Evolutionary conservation across 2,113 vertebrate species (phyloP).

Genomic region (Anoplopoma fimbria): DNA sequence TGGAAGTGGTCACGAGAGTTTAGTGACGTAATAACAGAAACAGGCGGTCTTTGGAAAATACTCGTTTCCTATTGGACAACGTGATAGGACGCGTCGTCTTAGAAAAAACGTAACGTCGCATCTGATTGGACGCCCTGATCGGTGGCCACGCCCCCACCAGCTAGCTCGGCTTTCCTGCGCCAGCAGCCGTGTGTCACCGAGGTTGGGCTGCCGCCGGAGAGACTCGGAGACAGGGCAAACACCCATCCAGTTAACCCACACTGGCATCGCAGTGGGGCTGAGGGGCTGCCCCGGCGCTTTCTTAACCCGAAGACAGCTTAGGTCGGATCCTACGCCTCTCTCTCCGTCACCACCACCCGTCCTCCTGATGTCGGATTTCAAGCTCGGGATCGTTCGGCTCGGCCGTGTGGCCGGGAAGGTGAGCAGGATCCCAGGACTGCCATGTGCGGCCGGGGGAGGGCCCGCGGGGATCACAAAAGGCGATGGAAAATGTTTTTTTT

Average conservation of each 20-base stretch:
- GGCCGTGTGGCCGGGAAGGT: conserved; percentile 98
- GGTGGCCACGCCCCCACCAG: conserved; percentile 9
- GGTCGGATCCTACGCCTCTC: conserved; percentile 53
- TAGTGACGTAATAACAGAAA: conserved; percentile 45
- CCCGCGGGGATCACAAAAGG: conserved; percentile 65
- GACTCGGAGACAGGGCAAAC: conserved; percentile 67
- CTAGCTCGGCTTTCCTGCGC: conserved; percentile 76
- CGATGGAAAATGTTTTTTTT: not conserved
- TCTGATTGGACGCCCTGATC: conserved; percentile 68
- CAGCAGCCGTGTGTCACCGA: conserved; percentile 81
- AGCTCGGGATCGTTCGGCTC: conserved; percentile 95
- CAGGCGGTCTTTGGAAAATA: conserved; percentile 40
- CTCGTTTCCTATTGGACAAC: conserved; percentile 57
- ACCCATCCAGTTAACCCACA: conserved; percentile 56
- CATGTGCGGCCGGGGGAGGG: conserved; percentile 85
- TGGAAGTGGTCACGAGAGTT: conserved; percentile 66
- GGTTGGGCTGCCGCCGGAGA: conserved; percentile 80
- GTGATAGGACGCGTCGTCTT: not conserved
- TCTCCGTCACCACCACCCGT: conserved; percentile 41
- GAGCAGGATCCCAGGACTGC: conserved; percentile 82
- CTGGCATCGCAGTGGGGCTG: conserved; percentile 75
- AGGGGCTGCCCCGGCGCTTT: conserved; percentile 76
- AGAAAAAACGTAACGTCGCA: not conserved
- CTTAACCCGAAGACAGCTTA: conserved; percentile 34
- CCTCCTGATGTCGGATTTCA: conserved; percentile 94